These are phyloP conservation scores for Drosophila phalerata DNA, from an alignment of 2,888 invertebrate species.

Conservation along the genomic window DNA sequence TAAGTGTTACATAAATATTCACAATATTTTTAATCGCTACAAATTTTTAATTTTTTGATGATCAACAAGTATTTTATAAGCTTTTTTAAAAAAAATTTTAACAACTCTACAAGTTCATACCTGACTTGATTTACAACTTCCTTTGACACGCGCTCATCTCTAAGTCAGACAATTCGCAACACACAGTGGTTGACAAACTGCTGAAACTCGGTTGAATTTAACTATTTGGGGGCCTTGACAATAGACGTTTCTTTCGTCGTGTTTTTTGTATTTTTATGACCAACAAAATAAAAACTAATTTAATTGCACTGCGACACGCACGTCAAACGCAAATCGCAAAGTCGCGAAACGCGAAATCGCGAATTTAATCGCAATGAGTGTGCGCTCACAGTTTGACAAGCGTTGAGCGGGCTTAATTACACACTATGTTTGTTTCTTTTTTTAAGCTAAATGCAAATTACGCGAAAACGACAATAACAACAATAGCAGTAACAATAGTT, in stretches of 20 bases:
- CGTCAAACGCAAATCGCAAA: slow-evolving; percentile 50
- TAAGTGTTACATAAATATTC: too few species aligned
- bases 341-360: slow-evolving; percentile 37
- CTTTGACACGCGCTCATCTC: slow-evolving; percentile 47
- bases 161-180: slow-evolving; percentile 2
- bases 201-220: slow-evolving; percentile 25
- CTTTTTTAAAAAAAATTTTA: not conserved
- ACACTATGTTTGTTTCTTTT: slow-evolving; percentile 11
- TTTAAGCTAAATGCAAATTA: slow-evolving; percentile 62
- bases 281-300: slow-evolving; percentile 38
- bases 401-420: slow-evolving; percentile 56
- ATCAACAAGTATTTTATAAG: too few species aligned
- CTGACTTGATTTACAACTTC: not conserved
- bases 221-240: slow-evolving; percentile 60
- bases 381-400: slow-evolving; percentile 50
- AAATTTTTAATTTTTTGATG: too few species aligned
- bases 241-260: slow-evolving; percentile 38
- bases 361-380: slow-evolving; percentile 37
- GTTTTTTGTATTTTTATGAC: slow-evolving; percentile 19
- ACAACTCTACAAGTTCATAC: not conserved
- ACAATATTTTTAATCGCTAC: too few species aligned
- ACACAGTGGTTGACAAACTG: slow-evolving; percentile 55
- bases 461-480: slow-evolving; percentile 40
- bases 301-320: slow-evolving; percentile 69
- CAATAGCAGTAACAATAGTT: slow-evolving; percentile 32